Evolutionary conservation across 2,113 vertebrate genomes (phyloP).

Genomic region (Hucho hucho): DNA sequence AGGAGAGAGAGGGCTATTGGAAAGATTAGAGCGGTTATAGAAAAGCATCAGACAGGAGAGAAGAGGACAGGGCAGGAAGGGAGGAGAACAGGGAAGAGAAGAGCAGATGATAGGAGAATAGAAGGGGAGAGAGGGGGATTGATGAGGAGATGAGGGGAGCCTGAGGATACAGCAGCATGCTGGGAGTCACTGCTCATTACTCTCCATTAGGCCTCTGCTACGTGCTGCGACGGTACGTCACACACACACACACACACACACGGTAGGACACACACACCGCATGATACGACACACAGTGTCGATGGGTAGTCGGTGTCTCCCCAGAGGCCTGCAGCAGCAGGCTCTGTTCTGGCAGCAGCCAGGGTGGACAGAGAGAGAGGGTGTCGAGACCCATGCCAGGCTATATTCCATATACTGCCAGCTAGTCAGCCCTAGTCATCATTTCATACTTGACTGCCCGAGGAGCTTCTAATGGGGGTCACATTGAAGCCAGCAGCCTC

Average conservation of each 20-base stretch:
- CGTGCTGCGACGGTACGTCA: no score
- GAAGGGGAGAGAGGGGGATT: no score
- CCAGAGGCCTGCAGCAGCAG: conserved; percentile 28
- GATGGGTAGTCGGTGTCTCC: background rate
- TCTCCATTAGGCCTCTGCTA: conserved; percentile 23
- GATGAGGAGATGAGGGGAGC: background rate
- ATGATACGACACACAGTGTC: background rate
- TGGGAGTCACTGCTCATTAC: conserved; percentile 35
- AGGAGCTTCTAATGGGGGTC: conserved; percentile 69
- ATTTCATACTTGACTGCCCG: conserved; percentile 67
- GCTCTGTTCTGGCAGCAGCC: background rate
- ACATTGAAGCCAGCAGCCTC: conserved; percentile 60
- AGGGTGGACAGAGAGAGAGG: background rate
- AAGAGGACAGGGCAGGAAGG: background rate
- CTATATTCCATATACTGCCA: conserved; percentile 13
- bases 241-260: no score
- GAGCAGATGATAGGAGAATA: background rate
- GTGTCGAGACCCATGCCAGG: background rate
- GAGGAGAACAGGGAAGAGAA: background rate
- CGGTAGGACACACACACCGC: background rate
- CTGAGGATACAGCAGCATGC: background rate
- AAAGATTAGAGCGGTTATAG: no score
- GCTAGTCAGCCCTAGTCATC: conserved; percentile 26
- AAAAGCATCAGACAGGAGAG: no score
- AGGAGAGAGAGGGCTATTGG: no score